These are phyloP conservation scores for Epizoanthus illoricatus DNA, from an alignment of 92 coral and sea anemone species.

Conservation along the genomic window DNA sequence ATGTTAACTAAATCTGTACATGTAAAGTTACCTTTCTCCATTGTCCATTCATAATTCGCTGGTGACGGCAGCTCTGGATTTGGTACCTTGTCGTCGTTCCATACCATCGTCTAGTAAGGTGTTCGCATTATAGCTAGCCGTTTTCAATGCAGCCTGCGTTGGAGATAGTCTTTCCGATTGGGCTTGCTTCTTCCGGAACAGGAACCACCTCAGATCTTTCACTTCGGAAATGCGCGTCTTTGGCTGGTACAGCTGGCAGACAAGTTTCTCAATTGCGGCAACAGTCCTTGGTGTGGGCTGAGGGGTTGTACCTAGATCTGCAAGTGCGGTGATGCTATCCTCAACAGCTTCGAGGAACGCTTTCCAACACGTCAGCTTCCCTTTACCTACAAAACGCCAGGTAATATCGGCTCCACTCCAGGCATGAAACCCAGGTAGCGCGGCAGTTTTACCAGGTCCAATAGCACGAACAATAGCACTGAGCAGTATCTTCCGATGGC, in stretches of 20 bases:
- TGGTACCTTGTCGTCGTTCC: conserved; percentile 26
- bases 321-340: conserved; percentile 46
- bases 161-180: conserved; percentile 55
- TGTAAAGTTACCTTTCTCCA: background rate
- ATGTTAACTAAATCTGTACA: too few relatives aligned
- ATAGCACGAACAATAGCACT: conserved; percentile 46
- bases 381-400: background rate
- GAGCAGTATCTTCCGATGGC: conserved; percentile 44
- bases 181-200: conserved; percentile 57
- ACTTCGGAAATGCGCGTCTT: conserved; percentile 42
- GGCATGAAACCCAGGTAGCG: conserved; percentile 51
- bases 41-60: conserved; percentile 13
- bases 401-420: background rate
- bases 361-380: conserved; percentile 51
- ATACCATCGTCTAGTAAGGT: conserved; percentile 21
- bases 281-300: conserved; percentile 32
- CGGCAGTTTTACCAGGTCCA: conserved; percentile 48
- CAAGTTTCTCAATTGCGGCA: conserved; percentile 48
- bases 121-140: conserved; percentile 34
- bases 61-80: conserved; percentile 37
- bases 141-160: conserved; percentile 15
- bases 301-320: conserved; percentile 40
- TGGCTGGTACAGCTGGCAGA: conserved; percentile 50
- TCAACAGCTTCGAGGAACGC: conserved; percentile 42
- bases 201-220: conserved; percentile 52